phyloP scores from a whole-genome alignment of 2,797 vertebrate genomes.

The Macropus fuliginosus region DNA sequence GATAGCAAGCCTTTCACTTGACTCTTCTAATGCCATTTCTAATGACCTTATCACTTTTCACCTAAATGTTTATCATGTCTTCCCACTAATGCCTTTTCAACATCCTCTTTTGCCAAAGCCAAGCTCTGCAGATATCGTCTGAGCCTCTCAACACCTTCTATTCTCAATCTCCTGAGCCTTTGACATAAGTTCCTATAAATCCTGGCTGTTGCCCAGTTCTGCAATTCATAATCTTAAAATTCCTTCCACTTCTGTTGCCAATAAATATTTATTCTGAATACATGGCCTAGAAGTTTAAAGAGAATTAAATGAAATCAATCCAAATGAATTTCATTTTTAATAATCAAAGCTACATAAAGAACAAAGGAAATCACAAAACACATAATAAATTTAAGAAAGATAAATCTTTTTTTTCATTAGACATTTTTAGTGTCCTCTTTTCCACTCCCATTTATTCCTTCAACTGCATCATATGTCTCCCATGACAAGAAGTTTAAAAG shows the following conservation, averaged over 20 bases:
- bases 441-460: not conserved
- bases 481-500: conserved; percentile 22
- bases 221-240: conserved; percentile 62
- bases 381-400: conserved; percentile 15
- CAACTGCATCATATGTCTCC: conserved; percentile 16
- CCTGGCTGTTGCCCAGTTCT: conserved; percentile 55
- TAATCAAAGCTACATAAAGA: conserved; percentile 12
- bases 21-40: not conserved
- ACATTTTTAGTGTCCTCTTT: not conserved
- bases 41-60: conserved; percentile 30
- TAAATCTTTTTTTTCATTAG: not conserved
- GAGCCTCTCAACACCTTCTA: conserved; percentile 72
- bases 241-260: conserved; percentile 27
- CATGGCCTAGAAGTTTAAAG: conserved; percentile 26
- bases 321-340: conserved; percentile 42
- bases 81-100: conserved; percentile 11
- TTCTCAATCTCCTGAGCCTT: conserved; percentile 59
- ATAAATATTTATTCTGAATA: conserved; percentile 46
- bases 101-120: conserved; percentile 38
- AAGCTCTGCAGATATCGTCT: conserved; percentile 36
- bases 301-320: conserved; percentile 32
- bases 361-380: conserved; percentile 10
- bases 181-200: conserved; percentile 40
- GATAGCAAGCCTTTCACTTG: conserved; percentile 17
- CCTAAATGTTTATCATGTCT: conserved; percentile 28